Conservation (phyloP, 2,113 vertebrate species). For the Bungarus multicinctus region DNA sequence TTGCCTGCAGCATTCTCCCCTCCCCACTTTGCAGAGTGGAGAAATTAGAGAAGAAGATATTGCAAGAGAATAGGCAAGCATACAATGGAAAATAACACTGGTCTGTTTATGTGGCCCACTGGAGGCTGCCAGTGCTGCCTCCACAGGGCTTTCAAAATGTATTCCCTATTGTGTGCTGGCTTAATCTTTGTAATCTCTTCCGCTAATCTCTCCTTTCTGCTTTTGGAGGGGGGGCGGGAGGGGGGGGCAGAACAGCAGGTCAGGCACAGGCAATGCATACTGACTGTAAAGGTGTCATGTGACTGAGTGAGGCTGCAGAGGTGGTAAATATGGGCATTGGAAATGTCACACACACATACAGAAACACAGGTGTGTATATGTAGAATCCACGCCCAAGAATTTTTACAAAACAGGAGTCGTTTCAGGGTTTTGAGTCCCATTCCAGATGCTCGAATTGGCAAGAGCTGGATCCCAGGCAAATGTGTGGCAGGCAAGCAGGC, state of each 20-base stretch:
- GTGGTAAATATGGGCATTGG: neutral
- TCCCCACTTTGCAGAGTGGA: neutral
- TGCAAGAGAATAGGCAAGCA: neutral
- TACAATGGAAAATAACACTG: neutral
- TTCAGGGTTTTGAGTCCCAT: neutral
- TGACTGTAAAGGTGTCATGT: neutral
- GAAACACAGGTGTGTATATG: neutral
- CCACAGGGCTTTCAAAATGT: neutral
- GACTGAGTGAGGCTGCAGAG: neutral
- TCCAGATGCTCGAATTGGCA: too few species aligned
- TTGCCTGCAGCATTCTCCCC: neutral
- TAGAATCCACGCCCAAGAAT: neutral
- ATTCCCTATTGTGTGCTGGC: neutral
- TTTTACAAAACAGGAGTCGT: neutral
- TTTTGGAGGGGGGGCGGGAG: accelerated
- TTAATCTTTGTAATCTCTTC: neutral
- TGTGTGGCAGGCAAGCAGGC: too few species aligned
- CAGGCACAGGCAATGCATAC: neutral
- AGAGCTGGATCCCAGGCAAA: too few species aligned
- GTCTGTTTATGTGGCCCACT: neutral
- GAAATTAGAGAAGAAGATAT: neutral
- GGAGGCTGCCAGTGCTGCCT: neutral
- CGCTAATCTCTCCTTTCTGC: neutral
- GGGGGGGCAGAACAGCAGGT: neutral
- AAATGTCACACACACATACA: too few species aligned